Evolutionary conservation across 2,888 invertebrate species (phyloP), one percentile per base, ranked within the genome.

Genomic region (Anthophora plumipes): DNA sequence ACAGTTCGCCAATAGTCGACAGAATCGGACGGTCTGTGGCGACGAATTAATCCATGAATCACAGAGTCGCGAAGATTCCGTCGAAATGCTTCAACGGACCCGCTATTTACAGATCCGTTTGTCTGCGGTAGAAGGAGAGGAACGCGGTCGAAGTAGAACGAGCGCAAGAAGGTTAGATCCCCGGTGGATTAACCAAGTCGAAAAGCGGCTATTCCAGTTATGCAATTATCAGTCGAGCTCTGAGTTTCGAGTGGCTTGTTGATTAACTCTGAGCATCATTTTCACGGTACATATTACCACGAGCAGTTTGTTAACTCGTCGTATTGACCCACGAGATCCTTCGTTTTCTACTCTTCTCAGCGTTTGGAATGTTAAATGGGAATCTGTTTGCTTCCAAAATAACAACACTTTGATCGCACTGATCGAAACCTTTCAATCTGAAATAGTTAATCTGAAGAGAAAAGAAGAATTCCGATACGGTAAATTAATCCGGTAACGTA

Each of bases 191-290:
- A 77, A 46, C 57, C 63, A 31, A 52, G 64, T 69, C 43, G 50
- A 77, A 84, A 87, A 76, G 67, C 68, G 61, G 37, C 39, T 25
- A 80, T 84, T 79, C 68, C 60, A 52, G 76, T 81, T 88, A 84
- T 73, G 82, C 81, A 77, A 84, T 85, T 84, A 82, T 72, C 76
- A n/a, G n/a, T n/a, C n/a, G n/a, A 37, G 43, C 75, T 31, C 52
- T 31, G 52, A 7, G 61, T 48, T 61, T 60, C 64, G 37, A 31
- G 17, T 25, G 31, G 41, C 14, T 37, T 31, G 71, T 84, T 79
- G 61, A 84, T 82, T 82, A 76, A 81, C 63, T 67, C 67, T 43
- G 75, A 69, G 55, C 70, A 48, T 39, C 54, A 37, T 31, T 43
- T 60, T 78, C 52, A 48, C 12, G 54, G 39, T 39, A 31, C 31